Base-by-base conservation (phyloP, 2,888 invertebrate genomes). In the Hoplodrina blanda region DNA sequence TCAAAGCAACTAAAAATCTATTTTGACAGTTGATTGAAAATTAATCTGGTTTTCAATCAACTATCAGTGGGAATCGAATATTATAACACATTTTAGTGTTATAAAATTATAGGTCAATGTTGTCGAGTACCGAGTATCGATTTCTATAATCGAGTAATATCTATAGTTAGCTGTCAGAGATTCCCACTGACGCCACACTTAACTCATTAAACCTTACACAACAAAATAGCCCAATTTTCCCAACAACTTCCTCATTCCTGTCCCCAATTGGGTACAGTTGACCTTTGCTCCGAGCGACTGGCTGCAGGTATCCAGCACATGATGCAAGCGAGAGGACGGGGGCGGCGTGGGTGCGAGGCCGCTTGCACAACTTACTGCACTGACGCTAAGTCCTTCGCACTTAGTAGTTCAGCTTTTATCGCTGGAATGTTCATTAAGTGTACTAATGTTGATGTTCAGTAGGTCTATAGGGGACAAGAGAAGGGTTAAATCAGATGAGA, bases 331-430 rank as follows among this genome's bases (percentile, higher is more conserved):
- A 84, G 80, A 66, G 82, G 82, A 82, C 83, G 87, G 87, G 78
- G 90, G 82, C 86, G 88, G 85, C 86, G 94, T 93, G 88, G 94
- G 94, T 74, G 87, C 90, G 90, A 92, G 93, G 93, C 78, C 90
- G 79, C 85, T 93, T 93, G 90, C 94, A 91, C 91, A 93, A 93
- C 90, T 80, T 93, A 93, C 90, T 80, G 85, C 82, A 81, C 62
- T 46, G 57, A 49, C 63, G 59, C 76, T 66, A 76, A 67, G 55
- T 71, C 50, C 73, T 76, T 56, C 41, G n/a, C 54, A 61, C 37
- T 69, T 53, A 46, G 52, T 61, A 67, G 54, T 64, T 69, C 46
- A 54, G 33, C 49, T 53, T 64, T 52, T 25, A 55, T 33, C 30
- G 11, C 44, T 69, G 62, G 80, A 69, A 77, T 75, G 75, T 33